Base-by-base conservation (phyloP, 2,888 invertebrate species). In the Tachina grossa region DNA sequence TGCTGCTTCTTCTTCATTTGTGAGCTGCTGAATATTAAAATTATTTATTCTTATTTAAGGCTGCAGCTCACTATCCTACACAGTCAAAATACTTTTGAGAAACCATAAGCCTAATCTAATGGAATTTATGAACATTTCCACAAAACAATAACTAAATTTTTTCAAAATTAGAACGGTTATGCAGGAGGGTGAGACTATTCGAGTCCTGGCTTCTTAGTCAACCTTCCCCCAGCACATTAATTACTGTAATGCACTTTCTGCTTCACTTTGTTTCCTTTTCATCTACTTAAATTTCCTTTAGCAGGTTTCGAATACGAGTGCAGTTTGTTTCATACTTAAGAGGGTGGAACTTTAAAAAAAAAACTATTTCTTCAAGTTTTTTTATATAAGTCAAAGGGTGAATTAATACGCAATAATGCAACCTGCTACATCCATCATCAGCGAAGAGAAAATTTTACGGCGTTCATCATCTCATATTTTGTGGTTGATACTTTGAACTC, bases 231-330 rank as follows among this genome's bases (percentile, higher is more conserved):
- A 8, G 6, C 41, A 41, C 51, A 69, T 55, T 76, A 76, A 66
- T 71, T 78, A 57, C 43, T 39, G 43, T 66, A 72, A 65, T 77
- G 66, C 59, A 53, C 31, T 66, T 77, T 77, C 57, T 72, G 16
- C 55, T 72, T 51, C 49, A 72, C 22, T 76, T 16, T n/a, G 49
- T 74, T 74, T 80, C 65, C 57, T 66, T 68, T 39, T 61, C 68
- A 61, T 55, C 45, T 75, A 69, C 55, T 69, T 63, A 55, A 39
- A 39, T 51, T 82, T 76, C 47, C 69, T 49, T 57, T 69, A 45
- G 5, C n/a, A 47, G 51, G 14, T 61, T 68, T 68, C 45, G 9
- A 45, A 41, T 61, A 39, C 47, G 10, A 68, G 16, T 76, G 19
- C n/a, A 31, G 22, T 51, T 53, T 22, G 22, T 19, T 63, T 63